Evolutionary conservation across 37 sponge, comb jelly and placozoan species (phyloP).

Genomic region (Diacarnus erythraeanus): DNA sequence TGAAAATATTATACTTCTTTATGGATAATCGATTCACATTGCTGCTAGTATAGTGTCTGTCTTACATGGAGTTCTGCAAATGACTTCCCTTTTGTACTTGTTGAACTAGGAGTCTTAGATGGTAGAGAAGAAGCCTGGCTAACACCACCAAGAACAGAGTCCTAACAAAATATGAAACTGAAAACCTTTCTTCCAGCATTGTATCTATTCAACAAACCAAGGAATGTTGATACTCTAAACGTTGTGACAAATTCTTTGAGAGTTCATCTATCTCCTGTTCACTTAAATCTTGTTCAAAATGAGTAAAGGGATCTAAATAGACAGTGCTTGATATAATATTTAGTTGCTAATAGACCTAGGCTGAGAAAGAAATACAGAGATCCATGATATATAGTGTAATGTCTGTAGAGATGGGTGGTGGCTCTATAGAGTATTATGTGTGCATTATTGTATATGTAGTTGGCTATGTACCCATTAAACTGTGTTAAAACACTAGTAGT

Average conservation of each 20-base stretch:
- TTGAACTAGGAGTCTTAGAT: not conserved
- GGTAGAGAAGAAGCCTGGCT: not conserved
- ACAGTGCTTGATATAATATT: too few species aligned
- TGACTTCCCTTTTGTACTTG: not conserved
- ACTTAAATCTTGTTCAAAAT: slow-evolving; percentile 50
- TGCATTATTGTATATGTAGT: too few species aligned
- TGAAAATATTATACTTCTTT: slow-evolving; percentile 1
- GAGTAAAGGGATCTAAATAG: slow-evolving; percentile 60
- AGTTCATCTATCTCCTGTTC: slow-evolving; percentile 33
- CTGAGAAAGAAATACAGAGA: too few species aligned
- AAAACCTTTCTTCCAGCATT: not conserved
- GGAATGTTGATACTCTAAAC: slow-evolving; percentile 8
- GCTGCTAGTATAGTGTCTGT: not conserved
- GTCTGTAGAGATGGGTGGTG: too few species aligned
- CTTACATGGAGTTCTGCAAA: slow-evolving; percentile 32
- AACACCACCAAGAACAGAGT: slow-evolving; percentile 4
- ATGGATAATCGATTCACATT: not conserved
- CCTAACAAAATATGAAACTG: not conserved
- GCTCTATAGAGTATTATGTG: too few species aligned
- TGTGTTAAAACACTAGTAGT: too few species aligned
- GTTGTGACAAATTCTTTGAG: slow-evolving; percentile 8
- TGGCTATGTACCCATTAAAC: too few species aligned
- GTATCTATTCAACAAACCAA: not conserved
- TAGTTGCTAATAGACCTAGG: too few species aligned
- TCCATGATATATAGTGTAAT: too few species aligned